Percentiles rank a stretch among this genome's conserved stretches.
Evolutionary conservation across 2,113 vertebrate species (phyloP).

Genomic region (Acanthisitta chloris): DNA sequence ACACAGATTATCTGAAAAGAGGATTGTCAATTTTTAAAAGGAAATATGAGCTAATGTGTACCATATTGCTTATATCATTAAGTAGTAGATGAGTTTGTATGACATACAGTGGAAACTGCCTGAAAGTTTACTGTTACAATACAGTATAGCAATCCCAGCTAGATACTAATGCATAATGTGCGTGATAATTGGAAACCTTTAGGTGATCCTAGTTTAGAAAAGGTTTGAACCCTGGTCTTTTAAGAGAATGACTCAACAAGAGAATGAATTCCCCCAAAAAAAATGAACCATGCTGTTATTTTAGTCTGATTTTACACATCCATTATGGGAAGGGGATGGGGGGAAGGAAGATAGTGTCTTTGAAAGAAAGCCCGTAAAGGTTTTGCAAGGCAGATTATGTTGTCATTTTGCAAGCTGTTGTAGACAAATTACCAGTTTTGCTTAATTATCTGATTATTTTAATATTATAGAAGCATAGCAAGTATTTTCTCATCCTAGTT

Average conservation of each 20-base stretch:
- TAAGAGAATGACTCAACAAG: neutral
- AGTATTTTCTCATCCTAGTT: neutral
- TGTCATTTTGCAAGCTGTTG: neutral
- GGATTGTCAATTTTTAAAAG: neutral
- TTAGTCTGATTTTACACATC: neutral
- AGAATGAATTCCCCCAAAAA: neutral
- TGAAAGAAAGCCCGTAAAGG: neutral
- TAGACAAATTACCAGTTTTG: neutral
- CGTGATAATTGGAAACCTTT: neutral
- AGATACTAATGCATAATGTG: neutral
- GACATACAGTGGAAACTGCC: neutral
- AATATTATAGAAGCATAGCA: neutral
- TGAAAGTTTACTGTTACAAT: neutral
- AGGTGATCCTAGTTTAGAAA: neutral
- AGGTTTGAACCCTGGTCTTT: neutral
- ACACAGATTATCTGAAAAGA: neutral
- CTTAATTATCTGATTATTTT: neutral
- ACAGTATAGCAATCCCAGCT: neutral
- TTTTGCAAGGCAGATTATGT: neutral
- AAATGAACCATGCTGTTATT: neutral
- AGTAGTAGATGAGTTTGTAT: neutral
- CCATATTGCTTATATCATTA: neutral
- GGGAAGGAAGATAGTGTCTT: neutral
- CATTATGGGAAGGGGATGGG: rapidly evolving
- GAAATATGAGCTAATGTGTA: neutral